These are phyloP conservation scores for Micronycteris hirsuta DNA, from an alignment of 2,113 vertebrate species.

Conservation along the genomic window DNA sequence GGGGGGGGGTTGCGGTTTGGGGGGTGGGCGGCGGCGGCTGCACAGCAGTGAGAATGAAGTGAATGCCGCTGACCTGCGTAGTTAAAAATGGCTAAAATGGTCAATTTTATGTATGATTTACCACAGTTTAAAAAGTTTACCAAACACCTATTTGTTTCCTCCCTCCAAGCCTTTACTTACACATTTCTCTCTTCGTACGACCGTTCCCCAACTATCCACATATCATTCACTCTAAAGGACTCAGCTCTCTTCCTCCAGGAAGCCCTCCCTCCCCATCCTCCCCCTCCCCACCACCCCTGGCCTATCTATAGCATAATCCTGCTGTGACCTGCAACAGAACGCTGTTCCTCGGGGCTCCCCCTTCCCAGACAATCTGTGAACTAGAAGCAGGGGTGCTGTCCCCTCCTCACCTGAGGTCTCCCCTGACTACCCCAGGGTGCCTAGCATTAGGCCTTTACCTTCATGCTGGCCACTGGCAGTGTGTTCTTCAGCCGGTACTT, in stretches of 20 bases:
- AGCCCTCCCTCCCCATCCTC: neutral
- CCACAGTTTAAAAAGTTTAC: neutral
- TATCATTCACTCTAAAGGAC: neutral
- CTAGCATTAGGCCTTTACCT: constrained; percentile 79
- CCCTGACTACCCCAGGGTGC: neutral
- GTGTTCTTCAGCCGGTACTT: constrained; percentile 95
- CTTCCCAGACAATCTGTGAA: neutral
- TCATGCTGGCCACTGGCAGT: constrained; percentile 88
- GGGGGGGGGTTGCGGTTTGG: neutral
- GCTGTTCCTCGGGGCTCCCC: neutral
- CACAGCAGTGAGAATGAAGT: neutral
- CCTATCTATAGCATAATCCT: neutral
- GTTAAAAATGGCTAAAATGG: neutral
- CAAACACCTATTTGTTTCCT: neutral
- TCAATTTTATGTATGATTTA: neutral
- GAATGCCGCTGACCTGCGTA: neutral
- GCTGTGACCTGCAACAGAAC: too few relatives aligned
- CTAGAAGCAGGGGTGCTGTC: neutral
- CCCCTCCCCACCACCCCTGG: neutral
- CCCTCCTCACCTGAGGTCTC: neutral
- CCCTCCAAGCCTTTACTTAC: neutral
- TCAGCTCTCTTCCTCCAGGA: neutral
- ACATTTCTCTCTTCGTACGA: neutral
- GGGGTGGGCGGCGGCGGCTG: neutral
- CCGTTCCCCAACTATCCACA: neutral